Evolutionary conservation across 2,113 vertebrate genomes (phyloP), one percentile per base, ranked within the genome.

Genomic region (Rissa tridactyla): DNA sequence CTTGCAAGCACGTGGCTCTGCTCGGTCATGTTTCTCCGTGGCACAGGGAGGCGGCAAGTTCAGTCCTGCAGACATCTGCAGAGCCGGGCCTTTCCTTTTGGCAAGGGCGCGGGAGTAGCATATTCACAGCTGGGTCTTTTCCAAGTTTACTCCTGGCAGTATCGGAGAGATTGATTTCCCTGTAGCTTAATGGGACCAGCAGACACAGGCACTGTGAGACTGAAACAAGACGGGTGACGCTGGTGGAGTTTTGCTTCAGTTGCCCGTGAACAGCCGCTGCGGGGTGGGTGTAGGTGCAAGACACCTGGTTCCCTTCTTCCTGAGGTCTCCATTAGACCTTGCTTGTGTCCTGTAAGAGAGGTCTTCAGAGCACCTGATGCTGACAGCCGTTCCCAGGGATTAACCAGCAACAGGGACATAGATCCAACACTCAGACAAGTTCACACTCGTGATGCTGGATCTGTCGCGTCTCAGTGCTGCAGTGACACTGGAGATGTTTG

Each of bases 91-190:
- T 5, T 72, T 92, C 90, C 75, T 85, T 85, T 78, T 95, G 91
- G 86, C 88, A 60, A 25, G 57, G 54, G 38, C 78, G 44, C 65
- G 58, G 86, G 66, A 29, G 6, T 20, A 61, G 69, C 49, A 12
- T 79, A 51, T 82, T 86, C 78, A 61, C 61, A 73, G 88, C 77
- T 97, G 91, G 70, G 49, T 69, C 77, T 72, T 70, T 78, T 90
- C 95, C 90, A 94, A 10, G 54, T 84, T 94, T 76, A 80, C 46
- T 94, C 54, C 94, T 87, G 78, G 81, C 77, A 46, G 42, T 55
- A 87, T 75, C 3, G 2, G 68, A 46, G 62, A 84, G 75, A 85
- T 85, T 90, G 76, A 85, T 94, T 82, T 89, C 66, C 46, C 58
- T 79, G 57, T 54, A 61, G 65, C 34, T 86, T 88, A 42, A 66